These are phyloP conservation scores for Folsomia candida DNA, from an alignment of 2,888 invertebrate species.

Conservation along the genomic window DNA sequence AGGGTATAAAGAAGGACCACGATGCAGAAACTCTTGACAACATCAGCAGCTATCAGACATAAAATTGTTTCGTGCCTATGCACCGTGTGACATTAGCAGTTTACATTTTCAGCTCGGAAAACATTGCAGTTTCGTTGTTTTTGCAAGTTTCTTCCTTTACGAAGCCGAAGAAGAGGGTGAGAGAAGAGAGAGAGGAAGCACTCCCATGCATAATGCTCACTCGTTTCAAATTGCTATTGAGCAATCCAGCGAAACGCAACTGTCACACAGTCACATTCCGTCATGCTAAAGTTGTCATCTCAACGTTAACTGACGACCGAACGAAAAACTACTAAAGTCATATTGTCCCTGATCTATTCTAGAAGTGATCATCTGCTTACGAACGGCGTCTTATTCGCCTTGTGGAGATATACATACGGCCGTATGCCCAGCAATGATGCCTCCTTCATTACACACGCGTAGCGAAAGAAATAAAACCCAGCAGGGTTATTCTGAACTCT, in stretches of 20 bases:
- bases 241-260: not conserved
- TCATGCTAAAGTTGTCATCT: constrained; percentile 5
- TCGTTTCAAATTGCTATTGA: not conserved
- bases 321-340: not conserved
- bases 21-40: not conserved
- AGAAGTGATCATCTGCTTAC: no score
- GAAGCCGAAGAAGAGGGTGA: no score
- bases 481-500: no score
- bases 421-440: not conserved
- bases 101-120: not conserved
- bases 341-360: not conserved
- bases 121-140: no score
- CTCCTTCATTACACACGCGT: not conserved
- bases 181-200: no score
- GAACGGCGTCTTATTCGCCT: no score
- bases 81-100: not conserved
- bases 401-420: no score
- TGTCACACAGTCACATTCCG: constrained; percentile 6
- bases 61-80: not conserved
- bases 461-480: not conserved
- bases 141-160: no score
- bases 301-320: constrained; percentile 1
- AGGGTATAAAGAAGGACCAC: not conserved
- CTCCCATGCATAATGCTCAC: no score
- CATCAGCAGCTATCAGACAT: not conserved